Percentiles rank a stretch among this genome's conserved stretches.
These are phyloP conservation scores for Synergus laeviventris DNA, from an alignment of 2,888 invertebrate species.

Conservation along the genomic window DNA sequence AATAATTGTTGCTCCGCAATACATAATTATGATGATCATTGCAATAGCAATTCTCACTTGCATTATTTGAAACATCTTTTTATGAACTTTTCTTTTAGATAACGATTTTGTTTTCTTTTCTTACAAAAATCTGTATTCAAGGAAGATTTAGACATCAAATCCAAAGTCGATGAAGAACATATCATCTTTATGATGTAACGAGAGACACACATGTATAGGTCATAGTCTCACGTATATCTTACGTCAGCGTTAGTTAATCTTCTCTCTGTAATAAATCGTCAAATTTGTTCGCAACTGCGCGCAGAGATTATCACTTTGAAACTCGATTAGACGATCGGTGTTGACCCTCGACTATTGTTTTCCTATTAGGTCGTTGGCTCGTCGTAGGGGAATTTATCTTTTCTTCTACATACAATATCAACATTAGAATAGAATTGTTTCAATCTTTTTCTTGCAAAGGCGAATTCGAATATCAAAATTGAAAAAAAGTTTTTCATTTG, in stretches of 20 bases:
- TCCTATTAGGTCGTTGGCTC: slow-evolving; percentile 27
- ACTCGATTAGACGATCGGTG: background rate
- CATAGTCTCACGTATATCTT: slow-evolving; percentile 5
- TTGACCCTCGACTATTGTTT: slow-evolving; percentile 21
- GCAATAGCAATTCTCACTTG: background rate
- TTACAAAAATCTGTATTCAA: background rate
- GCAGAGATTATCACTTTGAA: slow-evolving; percentile 24
- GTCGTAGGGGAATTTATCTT: background rate
- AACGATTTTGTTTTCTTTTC: background rate
- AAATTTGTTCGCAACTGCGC: slow-evolving; percentile 8
- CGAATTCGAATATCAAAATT: background rate
- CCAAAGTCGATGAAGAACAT: too few species aligned
- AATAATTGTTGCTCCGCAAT: too few species aligned
- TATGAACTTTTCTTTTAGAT: background rate
- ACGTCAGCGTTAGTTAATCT: slow-evolving; percentile 10
- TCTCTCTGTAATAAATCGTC: slow-evolving; percentile 25
- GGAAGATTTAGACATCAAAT: background rate
- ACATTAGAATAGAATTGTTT: background rate
- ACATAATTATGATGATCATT: too few species aligned
- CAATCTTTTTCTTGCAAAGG: background rate
- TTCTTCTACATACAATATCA: background rate
- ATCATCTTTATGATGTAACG: slow-evolving; percentile 27
- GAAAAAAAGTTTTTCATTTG: background rate
- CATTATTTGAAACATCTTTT: background rate
- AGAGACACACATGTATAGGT: slow-evolving; percentile 26